These are phyloP conservation scores for Oncorhynchus kisutch DNA, from an alignment of 2,113 vertebrate species.

Conservation along the genomic window DNA sequence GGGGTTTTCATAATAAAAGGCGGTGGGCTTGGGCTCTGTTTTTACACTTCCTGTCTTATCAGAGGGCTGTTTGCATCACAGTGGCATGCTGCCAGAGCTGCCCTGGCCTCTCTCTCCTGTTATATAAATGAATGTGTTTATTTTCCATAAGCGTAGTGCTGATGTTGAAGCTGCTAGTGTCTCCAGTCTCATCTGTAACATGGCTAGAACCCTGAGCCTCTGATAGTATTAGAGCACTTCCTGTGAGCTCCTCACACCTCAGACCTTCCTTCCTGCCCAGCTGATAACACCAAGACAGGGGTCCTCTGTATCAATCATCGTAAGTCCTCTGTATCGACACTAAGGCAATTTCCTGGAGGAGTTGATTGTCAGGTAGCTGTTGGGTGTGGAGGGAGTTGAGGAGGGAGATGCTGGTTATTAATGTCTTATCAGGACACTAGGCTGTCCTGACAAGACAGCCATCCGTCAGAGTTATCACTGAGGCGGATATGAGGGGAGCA, in stretches of 20 bases:
- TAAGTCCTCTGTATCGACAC: slow-evolving; percentile 28
- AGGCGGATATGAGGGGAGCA: slow-evolving; percentile 54
- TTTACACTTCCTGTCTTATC: slow-evolving; percentile 31
- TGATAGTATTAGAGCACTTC: slow-evolving; percentile 25
- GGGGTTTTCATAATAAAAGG: slow-evolving; percentile 29
- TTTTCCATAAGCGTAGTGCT: neutral
- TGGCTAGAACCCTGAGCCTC: neutral
- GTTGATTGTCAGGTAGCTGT: slow-evolving; percentile 38
- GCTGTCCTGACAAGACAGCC: slow-evolving; percentile 30
- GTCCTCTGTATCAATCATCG: slow-evolving; percentile 22
- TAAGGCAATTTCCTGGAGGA: slow-evolving; percentile 58
- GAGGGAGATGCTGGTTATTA: slow-evolving; percentile 47
- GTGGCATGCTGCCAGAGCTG: neutral
- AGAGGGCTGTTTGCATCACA: slow-evolving; percentile 2
- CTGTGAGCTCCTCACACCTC: slow-evolving; percentile 28
- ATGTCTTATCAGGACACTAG: slow-evolving; percentile 50
- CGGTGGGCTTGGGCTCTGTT: slow-evolving; percentile 21
- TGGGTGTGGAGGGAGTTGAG: slow-evolving; percentile 15
- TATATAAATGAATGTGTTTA: neutral
- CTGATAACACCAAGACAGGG: slow-evolving; percentile 35
- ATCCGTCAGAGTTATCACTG: slow-evolving; percentile 41
- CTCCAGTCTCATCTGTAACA: neutral
- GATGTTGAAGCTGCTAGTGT: neutral
- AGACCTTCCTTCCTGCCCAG: neutral
- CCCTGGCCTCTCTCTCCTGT: neutral